Evolutionary conservation across 2,797 vertebrate species (phyloP), one percentile per base, ranked within the genome.

Genomic region (Syndactyla subalaris): DNA sequence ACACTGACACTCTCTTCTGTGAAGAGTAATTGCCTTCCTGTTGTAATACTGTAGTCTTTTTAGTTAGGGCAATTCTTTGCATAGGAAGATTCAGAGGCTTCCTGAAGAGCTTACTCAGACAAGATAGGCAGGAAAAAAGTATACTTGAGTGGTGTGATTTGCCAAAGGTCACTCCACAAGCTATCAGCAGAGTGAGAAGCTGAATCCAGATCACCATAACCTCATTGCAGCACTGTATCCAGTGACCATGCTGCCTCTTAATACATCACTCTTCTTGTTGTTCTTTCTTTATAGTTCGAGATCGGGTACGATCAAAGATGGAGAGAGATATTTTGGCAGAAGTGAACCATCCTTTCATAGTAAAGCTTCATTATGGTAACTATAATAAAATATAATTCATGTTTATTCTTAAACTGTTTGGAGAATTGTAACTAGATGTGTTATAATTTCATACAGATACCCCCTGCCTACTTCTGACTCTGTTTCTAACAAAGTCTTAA

Each of bases 291-390:
- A 12, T 96, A 99, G 99, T 99, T 88, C 98, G 99, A 17, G 99
- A 99, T 98, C 98, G 99, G 7, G 98, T 99, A 85, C 97, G 99
- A 74, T 99, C 99, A 2, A 99, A 99, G 98, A 99, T 99, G 99
- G 99, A 99, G 96, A 98, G 99, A 94, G 99, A 99, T 97, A 99
- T 99, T 95, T 97, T 99, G 98, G 99, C 99, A 49, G 99, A 99
- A 97, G 99, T 99, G 97, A 99, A 99, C 92, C 99, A 99, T 94
- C 99, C 99, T 63, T 99, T 99, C 97, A 99, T 99, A 51, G 99
- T 99, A 59, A 99, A 99, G 93, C 98, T 99, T 84, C 99, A 99
- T 96, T 99, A 99, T 10, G 99, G 99, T 99, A 97, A 99, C 34
- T 74, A 67, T 63, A 43, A 41, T 58, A n/a, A 79, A 89, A 76